Evolutionary conservation across 1,140 invertebrate species (phyloP).

Genomic region (Drosophila pallidifrons): DNA sequence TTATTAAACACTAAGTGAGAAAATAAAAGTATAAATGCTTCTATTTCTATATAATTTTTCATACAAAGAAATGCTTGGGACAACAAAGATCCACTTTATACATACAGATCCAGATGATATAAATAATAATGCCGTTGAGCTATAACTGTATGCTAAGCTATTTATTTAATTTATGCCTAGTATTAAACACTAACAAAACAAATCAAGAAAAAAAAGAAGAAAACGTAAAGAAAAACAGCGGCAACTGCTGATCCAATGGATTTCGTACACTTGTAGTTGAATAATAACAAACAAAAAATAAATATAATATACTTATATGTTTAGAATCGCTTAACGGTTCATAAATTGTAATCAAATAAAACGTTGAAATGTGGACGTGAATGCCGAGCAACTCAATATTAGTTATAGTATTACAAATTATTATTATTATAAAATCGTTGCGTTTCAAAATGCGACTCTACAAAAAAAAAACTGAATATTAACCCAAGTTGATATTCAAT

Average conservation of each 20-base stretch:
- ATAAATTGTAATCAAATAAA: conserved; percentile 71
- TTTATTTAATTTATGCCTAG: conserved; percentile 82
- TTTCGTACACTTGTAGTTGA: conserved; percentile 73
- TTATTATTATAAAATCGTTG: conserved; percentile 67
- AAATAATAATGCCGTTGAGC: conserved; percentile 69
- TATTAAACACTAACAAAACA: conserved; percentile 60
- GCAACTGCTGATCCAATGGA: conserved; percentile 68
- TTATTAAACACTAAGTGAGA: conserved; percentile 66
- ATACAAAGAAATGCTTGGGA: conserved; percentile 62
- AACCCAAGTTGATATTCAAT: conserved; percentile 71
- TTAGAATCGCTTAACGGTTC: conserved; percentile 74
- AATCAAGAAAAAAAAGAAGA: conserved; percentile 19
- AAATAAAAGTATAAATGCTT: conserved; percentile 41
- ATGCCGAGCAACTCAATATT: conserved; percentile 82
- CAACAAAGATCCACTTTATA: conserved; percentile 33
- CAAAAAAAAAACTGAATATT: conserved; percentile 26
- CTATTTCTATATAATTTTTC: conserved; percentile 67
- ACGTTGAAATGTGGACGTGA: conserved; percentile 69
- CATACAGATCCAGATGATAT: conserved; percentile 62
- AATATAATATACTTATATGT: conserved; percentile 24
- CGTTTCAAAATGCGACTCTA: conserved; percentile 38
- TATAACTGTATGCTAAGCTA: conserved; percentile 79
- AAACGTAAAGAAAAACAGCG: conserved; percentile 42
- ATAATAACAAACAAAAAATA: conserved; percentile 38
- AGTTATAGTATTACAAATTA: conserved; percentile 80